Base-by-base conservation (phyloP, 2,888 invertebrate species). In the Drosophila histrio region DNA sequence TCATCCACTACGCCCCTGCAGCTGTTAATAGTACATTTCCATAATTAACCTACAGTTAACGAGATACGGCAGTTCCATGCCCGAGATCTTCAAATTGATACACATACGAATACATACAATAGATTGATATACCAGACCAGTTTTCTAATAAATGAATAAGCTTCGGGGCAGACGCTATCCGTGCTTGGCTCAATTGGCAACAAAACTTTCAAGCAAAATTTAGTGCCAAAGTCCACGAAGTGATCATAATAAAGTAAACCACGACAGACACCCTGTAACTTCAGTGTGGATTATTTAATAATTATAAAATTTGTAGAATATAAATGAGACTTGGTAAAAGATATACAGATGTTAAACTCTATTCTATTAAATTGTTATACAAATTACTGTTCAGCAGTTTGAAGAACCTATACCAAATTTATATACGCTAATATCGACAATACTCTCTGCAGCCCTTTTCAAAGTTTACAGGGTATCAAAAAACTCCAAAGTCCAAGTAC, bases 101-200 rank as follows among this genome's bases (percentile, higher is more conserved):
- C 49, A 38, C 13, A 52, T 46, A 19, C 3, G 22, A 15, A 44
- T 32, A 26, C 7, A 41, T 17, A 9, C 0, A 17, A 7, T 56
- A 22, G 21, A 39, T 17, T 46, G 44, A 6, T 32, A 72, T 43
- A 66, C 73, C 47, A 61, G 77, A 66, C 73, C 47, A 61, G 77
- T 77, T 73, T 57, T 61, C 43, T 39, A 49, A 52, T 39, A 46
- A 30, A 64, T 56, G 38, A 43, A 38, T 52, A 21, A 52, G 15
- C 57, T 32, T 13, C 39, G n/a, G 21, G 41, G 50, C 63, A 41
- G 36, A 11, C 19, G 19, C 28, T 11, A 39, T 13, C 21, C 41
- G 13, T 38, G 43, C 43, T 52, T 71, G 26, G 38, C 65, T 49
- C 34, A 13, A 57, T 68, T 34, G 30, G 46, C 50, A 15, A n/a